phyloP scores from a whole-genome alignment of 2,797 vertebrate species.

The Miichthys miiuy region DNA sequence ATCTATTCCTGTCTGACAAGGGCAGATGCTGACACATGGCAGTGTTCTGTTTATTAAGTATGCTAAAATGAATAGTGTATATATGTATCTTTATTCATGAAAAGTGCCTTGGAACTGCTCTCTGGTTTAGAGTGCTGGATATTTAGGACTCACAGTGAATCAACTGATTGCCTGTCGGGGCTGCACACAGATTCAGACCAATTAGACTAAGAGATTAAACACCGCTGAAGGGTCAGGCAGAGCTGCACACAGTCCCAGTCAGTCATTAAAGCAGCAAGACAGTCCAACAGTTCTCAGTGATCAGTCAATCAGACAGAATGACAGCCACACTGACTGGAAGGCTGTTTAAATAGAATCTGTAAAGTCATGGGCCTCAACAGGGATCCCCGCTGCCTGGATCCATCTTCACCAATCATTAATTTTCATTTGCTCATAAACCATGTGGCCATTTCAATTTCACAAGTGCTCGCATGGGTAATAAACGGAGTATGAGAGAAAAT shows the following conservation, averaged over 20 bases:
- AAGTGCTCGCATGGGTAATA: constrained; percentile 47
- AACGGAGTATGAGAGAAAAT: constrained; percentile 35
- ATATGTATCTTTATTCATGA: constrained; percentile 31
- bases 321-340: constrained; percentile 31
- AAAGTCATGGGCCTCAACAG: constrained; percentile 9
- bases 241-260: constrained; percentile 53
- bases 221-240: constrained; percentile 65
- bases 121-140: constrained; percentile 26
- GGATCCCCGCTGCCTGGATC: constrained; percentile 27
- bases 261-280: constrained; percentile 58
- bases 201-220: constrained; percentile 75
- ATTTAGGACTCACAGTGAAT: constrained; percentile 50
- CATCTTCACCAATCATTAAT: constrained; percentile 32
- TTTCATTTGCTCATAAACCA: constrained; percentile 56
- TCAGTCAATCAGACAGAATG: constrained; percentile 51
- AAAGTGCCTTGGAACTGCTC: constrained; percentile 28
- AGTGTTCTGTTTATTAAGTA: not conserved
- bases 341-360: constrained; percentile 31
- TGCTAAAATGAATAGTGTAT: not conserved
- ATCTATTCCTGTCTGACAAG: not conserved
- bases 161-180: constrained; percentile 62
- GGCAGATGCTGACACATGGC: not conserved
- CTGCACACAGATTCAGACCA: constrained; percentile 68
- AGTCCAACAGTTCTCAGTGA: constrained; percentile 47
- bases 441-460: constrained; percentile 52